phyloP scores from a whole-genome alignment of 2,113 vertebrate species.

The Opisthocomus hoazin region DNA sequence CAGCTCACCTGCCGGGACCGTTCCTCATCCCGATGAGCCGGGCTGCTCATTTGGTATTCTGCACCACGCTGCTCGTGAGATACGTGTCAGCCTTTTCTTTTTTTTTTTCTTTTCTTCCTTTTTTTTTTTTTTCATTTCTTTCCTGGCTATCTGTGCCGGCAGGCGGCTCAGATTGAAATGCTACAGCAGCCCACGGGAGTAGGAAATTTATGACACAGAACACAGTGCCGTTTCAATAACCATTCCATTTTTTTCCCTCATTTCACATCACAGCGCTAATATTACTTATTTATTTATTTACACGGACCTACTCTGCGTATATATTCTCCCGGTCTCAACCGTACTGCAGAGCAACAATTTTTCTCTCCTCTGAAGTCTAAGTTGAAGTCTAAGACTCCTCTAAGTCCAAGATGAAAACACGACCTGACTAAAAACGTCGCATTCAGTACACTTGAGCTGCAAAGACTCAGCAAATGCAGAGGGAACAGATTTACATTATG shows the following conservation, averaged over 20 bases:
- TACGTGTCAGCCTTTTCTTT: neutral
- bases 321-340: neutral
- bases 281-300: neutral
- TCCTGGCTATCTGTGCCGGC: neutral
- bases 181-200: neutral
- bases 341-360: neutral
- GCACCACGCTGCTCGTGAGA: neutral
- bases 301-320: neutral
- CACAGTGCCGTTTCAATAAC: neutral
- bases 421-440: neutral
- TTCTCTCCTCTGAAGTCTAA: neutral
- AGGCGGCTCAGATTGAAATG: neutral
- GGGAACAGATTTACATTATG: neutral
- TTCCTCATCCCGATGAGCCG: neutral
- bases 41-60: neutral
- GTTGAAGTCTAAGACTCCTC: too few relatives aligned
- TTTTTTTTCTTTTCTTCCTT: neutral
- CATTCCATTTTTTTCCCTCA: neutral
- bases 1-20: neutral
- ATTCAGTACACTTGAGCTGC: neutral
- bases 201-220: neutral
- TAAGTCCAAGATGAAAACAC: neutral
- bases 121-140: neutral
- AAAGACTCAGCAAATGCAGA: neutral
- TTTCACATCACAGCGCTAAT: neutral